Evolutionary conservation across 2,113 vertebrate species (phyloP).

Genomic region (Guaruba guarouba): DNA sequence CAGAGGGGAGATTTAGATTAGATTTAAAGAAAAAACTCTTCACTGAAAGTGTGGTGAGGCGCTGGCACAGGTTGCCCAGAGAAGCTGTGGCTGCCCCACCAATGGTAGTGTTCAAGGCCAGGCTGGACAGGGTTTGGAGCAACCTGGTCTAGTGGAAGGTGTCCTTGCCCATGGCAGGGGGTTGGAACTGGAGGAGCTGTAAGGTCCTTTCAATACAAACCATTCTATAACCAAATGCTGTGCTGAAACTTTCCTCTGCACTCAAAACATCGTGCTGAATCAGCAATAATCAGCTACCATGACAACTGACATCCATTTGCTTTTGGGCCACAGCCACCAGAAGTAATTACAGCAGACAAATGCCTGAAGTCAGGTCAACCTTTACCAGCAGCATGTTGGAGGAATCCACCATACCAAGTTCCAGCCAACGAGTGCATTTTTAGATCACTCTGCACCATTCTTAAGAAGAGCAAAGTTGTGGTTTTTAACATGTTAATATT

Average conservation of each 20-base stretch:
- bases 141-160: background rate
- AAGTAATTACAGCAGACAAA: background rate
- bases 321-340: background rate
- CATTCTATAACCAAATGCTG: background rate
- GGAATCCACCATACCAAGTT: background rate
- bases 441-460: background rate
- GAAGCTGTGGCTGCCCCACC: background rate
- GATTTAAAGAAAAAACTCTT: background rate
- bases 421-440: background rate
- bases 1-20: background rate
- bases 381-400: background rate
- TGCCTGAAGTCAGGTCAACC: background rate
- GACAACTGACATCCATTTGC: background rate
- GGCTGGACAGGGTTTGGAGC: background rate
- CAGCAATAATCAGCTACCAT: background rate
- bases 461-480: background rate
- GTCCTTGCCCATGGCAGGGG: background rate
- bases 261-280: fast-evolving
- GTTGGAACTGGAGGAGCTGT: background rate
- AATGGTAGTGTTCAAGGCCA: background rate
- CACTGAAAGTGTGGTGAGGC: background rate
- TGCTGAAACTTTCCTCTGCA: background rate
- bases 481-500: background rate
- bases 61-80: background rate
- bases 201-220: background rate